Evolutionary conservation across 2,888 invertebrate species (phyloP).

Genomic region (Eustalomyia histrio): DNA sequence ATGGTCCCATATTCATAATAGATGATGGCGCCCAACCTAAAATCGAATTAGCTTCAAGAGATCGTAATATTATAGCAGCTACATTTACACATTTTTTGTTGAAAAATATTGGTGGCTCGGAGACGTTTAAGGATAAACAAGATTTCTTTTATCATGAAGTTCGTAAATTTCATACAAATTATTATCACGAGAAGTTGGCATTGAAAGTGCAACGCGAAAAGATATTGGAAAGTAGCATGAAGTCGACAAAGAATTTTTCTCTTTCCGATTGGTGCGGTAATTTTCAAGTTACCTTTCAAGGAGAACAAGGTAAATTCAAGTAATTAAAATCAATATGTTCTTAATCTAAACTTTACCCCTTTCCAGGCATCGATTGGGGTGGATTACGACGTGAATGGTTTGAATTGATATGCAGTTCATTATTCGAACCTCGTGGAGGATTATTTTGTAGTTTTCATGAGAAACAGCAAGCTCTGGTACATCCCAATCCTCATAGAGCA

Average conservation of each 20-base stretch:
- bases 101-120: slow-evolving; percentile 96
- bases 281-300: slow-evolving; percentile 94
- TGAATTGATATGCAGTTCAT: slow-evolving; percentile 90
- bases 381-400: slow-evolving; percentile 97
- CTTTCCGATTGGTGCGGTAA: slow-evolving; percentile 96
- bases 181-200: slow-evolving; percentile 91
- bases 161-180: slow-evolving; percentile 91
- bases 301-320: slow-evolving; percentile 90
- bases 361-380: slow-evolving; percentile 93
- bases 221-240: slow-evolving; percentile 90
- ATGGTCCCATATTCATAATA: slow-evolving; percentile 86
- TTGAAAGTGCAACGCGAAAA: slow-evolving; percentile 90
- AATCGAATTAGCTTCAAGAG: slow-evolving; percentile 89
- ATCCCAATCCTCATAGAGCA: slow-evolving; percentile 91
- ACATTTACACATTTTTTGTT: slow-evolving; percentile 94
- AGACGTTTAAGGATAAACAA: slow-evolving; percentile 92
- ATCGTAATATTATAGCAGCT: slow-evolving; percentile 94
- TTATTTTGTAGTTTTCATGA: slow-evolving; percentile 93
- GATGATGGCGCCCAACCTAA: slow-evolving; percentile 95
- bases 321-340: background rate
- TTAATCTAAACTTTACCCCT: background rate
- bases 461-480: slow-evolving; percentile 91
- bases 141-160: slow-evolving; percentile 91
- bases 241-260: slow-evolving; percentile 90
- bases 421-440: slow-evolving; percentile 91